phyloP scores from a whole-genome alignment of 2,888 invertebrate species.

The Apotomis capreana region DNA sequence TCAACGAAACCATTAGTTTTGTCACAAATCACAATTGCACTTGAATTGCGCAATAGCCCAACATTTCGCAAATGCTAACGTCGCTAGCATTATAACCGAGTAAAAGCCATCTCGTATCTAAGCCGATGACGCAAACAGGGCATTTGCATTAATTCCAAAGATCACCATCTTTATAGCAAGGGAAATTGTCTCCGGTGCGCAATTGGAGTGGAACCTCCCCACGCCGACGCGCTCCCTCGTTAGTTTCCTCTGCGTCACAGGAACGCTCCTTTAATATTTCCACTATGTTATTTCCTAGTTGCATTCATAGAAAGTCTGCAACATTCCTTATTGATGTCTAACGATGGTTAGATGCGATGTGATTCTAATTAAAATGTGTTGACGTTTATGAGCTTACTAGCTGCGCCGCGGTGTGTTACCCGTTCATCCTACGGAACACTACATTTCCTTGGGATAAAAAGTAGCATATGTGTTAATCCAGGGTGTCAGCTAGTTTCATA shows the following conservation, averaged over 20 bases:
- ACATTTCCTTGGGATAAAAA: too few relatives aligned
- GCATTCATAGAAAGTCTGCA: constrained; percentile 17
- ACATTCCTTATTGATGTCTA: not conserved
- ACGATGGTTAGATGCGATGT: constrained; percentile 6
- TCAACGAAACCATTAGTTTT: not conserved
- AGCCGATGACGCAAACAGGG: constrained; percentile 50
- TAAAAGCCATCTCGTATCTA: constrained; percentile 34
- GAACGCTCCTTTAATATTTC: constrained; percentile 34
- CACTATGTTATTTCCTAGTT: constrained; percentile 17
- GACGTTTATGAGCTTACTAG: not conserved
- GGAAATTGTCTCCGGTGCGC: constrained; percentile 52
- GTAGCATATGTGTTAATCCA: too few relatives aligned
- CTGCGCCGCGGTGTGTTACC: too few relatives aligned
- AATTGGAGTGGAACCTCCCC: constrained; percentile 45
- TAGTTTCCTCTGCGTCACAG: constrained; percentile 36
- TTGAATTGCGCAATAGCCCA: constrained; percentile 10
- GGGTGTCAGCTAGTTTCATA: too few relatives aligned
- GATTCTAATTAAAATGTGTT: constrained; percentile 15
- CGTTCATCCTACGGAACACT: too few relatives aligned
- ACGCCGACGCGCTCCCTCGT: constrained; percentile 51
- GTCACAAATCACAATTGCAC: constrained; percentile 5
- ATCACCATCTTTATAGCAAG: constrained; percentile 60
- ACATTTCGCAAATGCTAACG: constrained; percentile 38
- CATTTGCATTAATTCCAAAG: constrained; percentile 54
- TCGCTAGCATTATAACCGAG: constrained; percentile 21